Base-by-base conservation (phyloP, 2,888 invertebrate genomes). In the Melieria crassipennis region DNA sequence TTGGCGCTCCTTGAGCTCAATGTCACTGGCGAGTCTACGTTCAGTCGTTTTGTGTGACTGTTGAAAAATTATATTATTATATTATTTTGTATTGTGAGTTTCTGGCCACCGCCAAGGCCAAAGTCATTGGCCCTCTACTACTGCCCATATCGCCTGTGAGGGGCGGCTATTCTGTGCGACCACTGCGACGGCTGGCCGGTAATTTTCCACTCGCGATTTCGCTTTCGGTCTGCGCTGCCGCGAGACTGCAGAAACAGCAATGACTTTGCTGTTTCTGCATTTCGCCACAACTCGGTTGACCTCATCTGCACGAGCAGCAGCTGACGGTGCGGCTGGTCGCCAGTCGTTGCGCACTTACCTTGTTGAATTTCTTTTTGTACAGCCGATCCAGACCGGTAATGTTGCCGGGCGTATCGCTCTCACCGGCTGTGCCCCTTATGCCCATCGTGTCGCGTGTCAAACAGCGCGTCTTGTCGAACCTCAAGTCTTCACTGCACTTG, bases 341-440 rank as follows among this genome's bases (percentile, higher is more conserved):
- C 30, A 43, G 7, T 50, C 47, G 57, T 50, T 57, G 7, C 9
- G 4, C 42, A 78, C 85, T 77, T 77, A 87, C 87, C 86, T 87
- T 87, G 72, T 83, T 84, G 72, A 77, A 86, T 69, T 83, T 83
- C 69, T 83, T 84, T 68, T 79, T 78, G 6, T 75, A 62, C 65
- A 87, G 66, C n/a, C 85, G 84, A 48, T 82, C 79, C 55, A 85
- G 68, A 55, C 87, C 87, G 4, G 82, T 81, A 30, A 87, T 62
- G 48, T 72, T 81, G 64, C 86, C 85, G 30, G 81, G 75, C 5
- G 83, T 77, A 73, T 85, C 86, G 46, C 78, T 82, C 72, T 86
- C 87, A 30, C 83, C 83, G 60, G 75, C 74, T 30, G 78, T 75
- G 55, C 84, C 84, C 83, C 85, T 84, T 3, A 82, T 70, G 13